Evolutionary conservation across 2,797 vertebrate species (phyloP), one percentile per base, ranked within the genome.

Genomic region (Xerus rutilus): DNA sequence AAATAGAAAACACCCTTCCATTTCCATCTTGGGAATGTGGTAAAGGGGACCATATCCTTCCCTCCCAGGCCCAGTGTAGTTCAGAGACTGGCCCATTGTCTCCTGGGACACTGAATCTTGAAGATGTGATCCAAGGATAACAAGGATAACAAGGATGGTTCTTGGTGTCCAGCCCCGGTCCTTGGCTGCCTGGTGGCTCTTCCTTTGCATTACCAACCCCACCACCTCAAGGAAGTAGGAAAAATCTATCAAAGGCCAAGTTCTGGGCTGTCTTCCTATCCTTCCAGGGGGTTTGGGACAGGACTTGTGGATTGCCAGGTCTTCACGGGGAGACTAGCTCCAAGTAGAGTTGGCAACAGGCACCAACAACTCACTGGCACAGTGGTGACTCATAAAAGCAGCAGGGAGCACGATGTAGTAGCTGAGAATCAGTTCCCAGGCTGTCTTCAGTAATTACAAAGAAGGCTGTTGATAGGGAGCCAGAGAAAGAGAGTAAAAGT

Each of bases 301-400:
- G 94, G 59, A 92, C 62, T 84, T 65, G 57, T 1, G 25, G 43
- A 73, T 0, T 47, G 73, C 83, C 64, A 83, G 25, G 64, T 88
- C 86, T 86, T 91, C 70, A 39, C 7, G 21, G 67, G 49, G 39
- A 88, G 69, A 85, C 8, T n/a, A 67, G 77, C 21, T 81, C 85
- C 62, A 70, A 15, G 49, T 18, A 76, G 81, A 69, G 43, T 54
- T 97, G 95, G 89, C 94, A 91, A 2, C 25, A 47, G 95, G 89
- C 89, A 45, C n/a, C 0, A 1, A 64, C 57, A 82, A 82, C 78
- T 86, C 91, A 74, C 23, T 25, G 82, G 95, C 93, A 59, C 82
- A 87, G 84, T 0, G 0, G 82, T 95, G 90, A 94, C 62, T 95
- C 96, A 43, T 14, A 78, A 49, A 78, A 77, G n/a, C 91, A 64